These are phyloP conservation scores for Menidia menidia DNA, from an alignment of 2,797 vertebrate species.

Conservation along the genomic window DNA sequence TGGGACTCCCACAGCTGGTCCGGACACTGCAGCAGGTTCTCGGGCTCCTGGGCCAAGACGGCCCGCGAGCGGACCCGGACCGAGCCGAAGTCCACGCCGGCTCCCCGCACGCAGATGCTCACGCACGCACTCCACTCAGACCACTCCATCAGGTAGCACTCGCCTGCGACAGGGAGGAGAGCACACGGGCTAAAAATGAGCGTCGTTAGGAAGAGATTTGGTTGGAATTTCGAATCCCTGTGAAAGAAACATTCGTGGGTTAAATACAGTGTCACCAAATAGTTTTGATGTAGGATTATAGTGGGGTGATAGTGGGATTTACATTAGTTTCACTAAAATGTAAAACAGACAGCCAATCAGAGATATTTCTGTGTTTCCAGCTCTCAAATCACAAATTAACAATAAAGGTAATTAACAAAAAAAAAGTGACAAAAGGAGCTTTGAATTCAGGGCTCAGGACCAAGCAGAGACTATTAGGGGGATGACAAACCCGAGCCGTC, in stretches of 20 bases:
- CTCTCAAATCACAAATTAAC: not conserved
- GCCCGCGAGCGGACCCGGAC: conserved; percentile 93
- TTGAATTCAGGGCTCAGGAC: no score
- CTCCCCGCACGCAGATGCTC: conserved; percentile 90
- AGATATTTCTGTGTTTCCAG: no score
- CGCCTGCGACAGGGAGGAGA: conserved; percentile 81
- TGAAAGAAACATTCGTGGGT: not conserved
- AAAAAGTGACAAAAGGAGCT: no score
- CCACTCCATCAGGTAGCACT: conserved; percentile 98
- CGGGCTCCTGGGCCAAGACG: conserved; percentile 92
- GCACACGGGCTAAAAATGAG: not conserved
- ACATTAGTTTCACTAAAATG: no score
- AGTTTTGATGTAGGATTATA: no score
- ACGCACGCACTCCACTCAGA: conserved; percentile 95
- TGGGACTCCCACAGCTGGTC: conserved; percentile 93
- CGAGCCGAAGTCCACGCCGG: conserved; percentile 90
- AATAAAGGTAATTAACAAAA: no score
- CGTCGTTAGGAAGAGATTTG: not conserved
- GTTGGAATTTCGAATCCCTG: not conserved
- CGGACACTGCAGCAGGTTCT: conserved; percentile 94
- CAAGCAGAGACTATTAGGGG: not conserved
- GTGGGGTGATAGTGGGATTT: no score
- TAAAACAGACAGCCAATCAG: no score
- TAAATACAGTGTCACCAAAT: not conserved
- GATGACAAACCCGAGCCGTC: not conserved